Conservation (phyloP, 2,797 vertebrate species). For the Argyrosomus regius region DNA sequence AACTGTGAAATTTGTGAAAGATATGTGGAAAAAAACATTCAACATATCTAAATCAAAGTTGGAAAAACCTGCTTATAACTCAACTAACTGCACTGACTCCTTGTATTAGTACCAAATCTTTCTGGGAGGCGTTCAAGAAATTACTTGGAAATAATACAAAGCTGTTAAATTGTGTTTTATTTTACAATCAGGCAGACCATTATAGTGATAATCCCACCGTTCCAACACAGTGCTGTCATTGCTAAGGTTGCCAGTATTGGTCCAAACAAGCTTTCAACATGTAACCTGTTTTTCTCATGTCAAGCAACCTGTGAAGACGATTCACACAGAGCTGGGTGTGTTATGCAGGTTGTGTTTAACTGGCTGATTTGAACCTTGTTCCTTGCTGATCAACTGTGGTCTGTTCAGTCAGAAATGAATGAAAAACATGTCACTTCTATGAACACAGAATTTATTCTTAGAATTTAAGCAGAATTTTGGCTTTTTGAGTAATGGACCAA, state of each 20-base stretch:
- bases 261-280: neutral
- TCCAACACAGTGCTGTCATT: neutral
- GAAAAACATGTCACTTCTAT: neutral
- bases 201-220: neutral
- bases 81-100: neutral
- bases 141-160: neutral
- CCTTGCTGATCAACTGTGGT: neutral
- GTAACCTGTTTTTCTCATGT: neutral
- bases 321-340: neutral
- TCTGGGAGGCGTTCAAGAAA: neutral
- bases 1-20: too few species aligned
- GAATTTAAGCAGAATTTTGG: conserved; percentile 5
- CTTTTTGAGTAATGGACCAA: neutral
- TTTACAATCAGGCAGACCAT: neutral
- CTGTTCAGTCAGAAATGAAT: neutral
- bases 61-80: too few species aligned
- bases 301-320: neutral
- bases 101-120: neutral
- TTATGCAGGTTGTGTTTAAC: neutral
- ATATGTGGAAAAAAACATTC: too few species aligned
- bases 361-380: neutral
- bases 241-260: neutral
- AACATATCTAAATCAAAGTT: neutral
- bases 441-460: neutral
- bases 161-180: neutral